phyloP scores from a whole-genome alignment of 2,113 vertebrate species.

The Naja naja region DNA sequence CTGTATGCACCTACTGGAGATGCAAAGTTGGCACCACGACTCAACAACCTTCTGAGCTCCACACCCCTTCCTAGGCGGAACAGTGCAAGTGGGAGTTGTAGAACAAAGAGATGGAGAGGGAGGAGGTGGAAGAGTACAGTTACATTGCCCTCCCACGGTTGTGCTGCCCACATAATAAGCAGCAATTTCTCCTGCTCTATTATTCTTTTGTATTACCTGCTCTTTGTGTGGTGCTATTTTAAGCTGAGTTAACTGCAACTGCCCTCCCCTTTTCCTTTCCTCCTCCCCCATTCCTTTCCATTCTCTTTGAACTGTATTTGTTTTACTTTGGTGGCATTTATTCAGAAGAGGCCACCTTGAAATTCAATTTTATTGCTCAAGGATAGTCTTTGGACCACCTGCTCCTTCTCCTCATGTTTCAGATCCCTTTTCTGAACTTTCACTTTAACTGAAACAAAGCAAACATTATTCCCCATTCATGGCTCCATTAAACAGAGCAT shows the following conservation, averaged over 20 bases:
- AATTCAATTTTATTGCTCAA: not conserved
- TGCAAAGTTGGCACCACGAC: not conserved
- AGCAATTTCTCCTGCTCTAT: not conserved
- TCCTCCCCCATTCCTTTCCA: not conserved
- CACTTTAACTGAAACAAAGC: not conserved
- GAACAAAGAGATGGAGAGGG: not conserved
- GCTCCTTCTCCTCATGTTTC: not conserved
- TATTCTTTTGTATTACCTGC: constrained; percentile 10
- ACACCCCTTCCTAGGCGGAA: not conserved
- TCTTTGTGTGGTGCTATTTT: constrained; percentile 26
- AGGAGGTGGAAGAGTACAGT: not conserved
- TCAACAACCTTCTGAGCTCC: too few relatives aligned
- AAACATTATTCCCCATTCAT: not conserved
- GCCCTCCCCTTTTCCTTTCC: not conserved
- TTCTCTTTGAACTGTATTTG: not conserved
- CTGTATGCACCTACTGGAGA: too few relatives aligned
- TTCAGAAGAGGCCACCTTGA: not conserved
- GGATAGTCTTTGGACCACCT: not conserved
- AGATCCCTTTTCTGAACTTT: not conserved
- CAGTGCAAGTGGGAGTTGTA: not conserved
- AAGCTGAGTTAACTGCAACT: not conserved
- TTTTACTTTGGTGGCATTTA: not conserved
- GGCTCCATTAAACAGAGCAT: not conserved
- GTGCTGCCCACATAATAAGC: not conserved
- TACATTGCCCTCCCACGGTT: not conserved